Evolutionary conservation across 1,140 invertebrate species (phyloP), one percentile per base, ranked within the genome.

Genomic region (Scaptomyza graminum): DNA sequence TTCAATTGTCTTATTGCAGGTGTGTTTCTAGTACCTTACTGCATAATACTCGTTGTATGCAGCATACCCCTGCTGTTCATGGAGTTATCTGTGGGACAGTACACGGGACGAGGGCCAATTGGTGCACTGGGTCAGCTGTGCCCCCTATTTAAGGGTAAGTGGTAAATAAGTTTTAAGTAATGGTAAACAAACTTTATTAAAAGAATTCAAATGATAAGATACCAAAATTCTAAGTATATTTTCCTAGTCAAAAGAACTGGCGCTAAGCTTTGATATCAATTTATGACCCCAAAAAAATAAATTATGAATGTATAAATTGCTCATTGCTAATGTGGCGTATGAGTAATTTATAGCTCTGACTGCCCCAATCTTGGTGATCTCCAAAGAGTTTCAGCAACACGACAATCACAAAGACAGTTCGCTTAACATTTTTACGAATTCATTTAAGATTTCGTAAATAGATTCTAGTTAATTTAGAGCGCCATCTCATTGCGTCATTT

Each of bases 11-110:
- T 9, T 34, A 34, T 92, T 89, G 55, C 93, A 96, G 96, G 95
- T 88, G 96, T 96, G 55, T 97, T 97, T 92, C 93, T 97, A 78
- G 94, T 97, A 90, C 96, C 96, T 74, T 97, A 97, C 92, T 96
- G 96, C 91, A 94, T 96, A 90, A 96, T 96, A 91, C 94, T 96
- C 89, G 87, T 96, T 73, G 93, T 96, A 76, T 96, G 96, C 90
- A 96, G 96, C 46, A 94, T 96, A 57, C 96, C 96, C 1, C 93
- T 97, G 92, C 92, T 97, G n/a, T 96, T 96, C 88, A 96, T 97
- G 96, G 96, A 97, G 91, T 91, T 97, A 52, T 95, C 95, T 16
- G 93, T 97, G 61, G 96, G 96, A 37, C 96, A 97, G 83, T 97
- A 95, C 81, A 96, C 96, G 3, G 94, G 95, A 47, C 93, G 96